phyloP scores from a whole-genome alignment of 2,888 invertebrate genomes.

The Smittia sp. region DNA sequence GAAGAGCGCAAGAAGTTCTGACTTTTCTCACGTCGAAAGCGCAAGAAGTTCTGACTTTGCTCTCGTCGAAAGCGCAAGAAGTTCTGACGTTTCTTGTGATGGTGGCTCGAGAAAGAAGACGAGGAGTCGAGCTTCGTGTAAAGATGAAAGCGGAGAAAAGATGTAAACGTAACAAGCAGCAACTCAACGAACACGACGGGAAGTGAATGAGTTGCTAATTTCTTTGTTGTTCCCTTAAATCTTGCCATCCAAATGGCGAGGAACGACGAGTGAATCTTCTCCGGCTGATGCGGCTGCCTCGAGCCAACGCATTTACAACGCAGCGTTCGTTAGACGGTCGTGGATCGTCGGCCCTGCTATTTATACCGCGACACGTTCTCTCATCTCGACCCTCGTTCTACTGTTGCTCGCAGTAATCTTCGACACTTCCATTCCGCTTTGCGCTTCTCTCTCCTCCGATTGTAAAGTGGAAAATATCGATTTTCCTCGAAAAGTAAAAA shows the following conservation, averaged over 20 bases:
- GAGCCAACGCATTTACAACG: not conserved
- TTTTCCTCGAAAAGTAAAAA: not conserved
- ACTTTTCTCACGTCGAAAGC: too few species aligned
- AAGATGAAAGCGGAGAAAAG: not conserved
- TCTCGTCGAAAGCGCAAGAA: too few species aligned
- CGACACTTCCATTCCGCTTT: not conserved
- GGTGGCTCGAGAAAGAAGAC: not conserved
- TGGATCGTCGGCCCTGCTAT: not conserved
- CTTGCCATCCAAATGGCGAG: too few species aligned
- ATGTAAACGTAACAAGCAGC: not conserved
- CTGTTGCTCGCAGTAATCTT: not conserved
- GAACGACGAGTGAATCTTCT: not conserved
- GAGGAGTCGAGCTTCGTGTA: not conserved
- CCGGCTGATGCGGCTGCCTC: not conserved
- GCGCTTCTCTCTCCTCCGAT: not conserved
- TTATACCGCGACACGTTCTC: not conserved
- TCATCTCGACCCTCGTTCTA: not conserved
- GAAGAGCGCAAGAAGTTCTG: too few species aligned
- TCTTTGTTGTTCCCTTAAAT: not conserved
- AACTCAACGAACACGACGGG: not conserved
- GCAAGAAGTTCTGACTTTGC: too few species aligned
- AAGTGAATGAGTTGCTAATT: conserved; percentile 25
- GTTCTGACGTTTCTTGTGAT: not conserved
- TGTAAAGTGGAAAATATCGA: conserved; percentile 11
- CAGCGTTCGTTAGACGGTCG: not conserved